Evolutionary conservation across 2,797 vertebrate genomes (phyloP).

Genomic region (Neoniphon sammara): DNA sequence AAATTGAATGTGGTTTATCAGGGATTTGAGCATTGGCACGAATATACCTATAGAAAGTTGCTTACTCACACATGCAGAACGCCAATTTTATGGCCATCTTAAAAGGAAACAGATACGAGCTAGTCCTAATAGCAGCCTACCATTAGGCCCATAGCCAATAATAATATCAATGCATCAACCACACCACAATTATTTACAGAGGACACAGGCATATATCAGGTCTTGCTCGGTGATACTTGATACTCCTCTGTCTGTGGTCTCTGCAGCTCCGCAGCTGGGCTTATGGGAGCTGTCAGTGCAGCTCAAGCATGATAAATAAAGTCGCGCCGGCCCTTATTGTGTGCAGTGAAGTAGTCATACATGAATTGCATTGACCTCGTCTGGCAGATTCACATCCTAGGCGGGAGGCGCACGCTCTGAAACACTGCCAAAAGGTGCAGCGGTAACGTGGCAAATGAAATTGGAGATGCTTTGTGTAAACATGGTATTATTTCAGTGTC

Average conservation of each 20-base stretch:
- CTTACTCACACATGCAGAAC: background rate
- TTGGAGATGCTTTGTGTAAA: conserved; percentile 26
- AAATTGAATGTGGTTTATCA: conserved; percentile 52
- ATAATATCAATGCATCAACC: too few species aligned
- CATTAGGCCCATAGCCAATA: too few species aligned
- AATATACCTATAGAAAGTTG: conserved; percentile 31
- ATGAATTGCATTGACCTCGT: conserved; percentile 57
- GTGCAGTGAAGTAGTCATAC: conserved; percentile 48
- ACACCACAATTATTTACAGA: background rate
- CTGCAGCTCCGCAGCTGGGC: conserved; percentile 26
- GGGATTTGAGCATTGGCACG: conserved; percentile 15
- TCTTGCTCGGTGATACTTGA: conserved; percentile 14
- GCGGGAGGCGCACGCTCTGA: conserved; percentile 11
- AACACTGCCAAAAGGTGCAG: conserved; percentile 8
- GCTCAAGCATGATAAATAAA: conserved; percentile 68
- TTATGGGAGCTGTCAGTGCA: conserved; percentile 55
- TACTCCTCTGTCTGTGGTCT: conserved; percentile 45
- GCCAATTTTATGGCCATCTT: background rate
- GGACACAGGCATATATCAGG: conserved; percentile 11
- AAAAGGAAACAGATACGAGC: too few species aligned
- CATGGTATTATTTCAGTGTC: conserved; percentile 20
- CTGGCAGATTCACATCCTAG: conserved; percentile 41
- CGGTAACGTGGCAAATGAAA: conserved; percentile 21
- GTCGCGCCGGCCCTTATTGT: conserved; percentile 29
- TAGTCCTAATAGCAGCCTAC: too few species aligned